These are phyloP conservation scores for Oryzias woworae DNA, from an alignment of 2,113 vertebrate genomes.

Conservation along the genomic window DNA sequence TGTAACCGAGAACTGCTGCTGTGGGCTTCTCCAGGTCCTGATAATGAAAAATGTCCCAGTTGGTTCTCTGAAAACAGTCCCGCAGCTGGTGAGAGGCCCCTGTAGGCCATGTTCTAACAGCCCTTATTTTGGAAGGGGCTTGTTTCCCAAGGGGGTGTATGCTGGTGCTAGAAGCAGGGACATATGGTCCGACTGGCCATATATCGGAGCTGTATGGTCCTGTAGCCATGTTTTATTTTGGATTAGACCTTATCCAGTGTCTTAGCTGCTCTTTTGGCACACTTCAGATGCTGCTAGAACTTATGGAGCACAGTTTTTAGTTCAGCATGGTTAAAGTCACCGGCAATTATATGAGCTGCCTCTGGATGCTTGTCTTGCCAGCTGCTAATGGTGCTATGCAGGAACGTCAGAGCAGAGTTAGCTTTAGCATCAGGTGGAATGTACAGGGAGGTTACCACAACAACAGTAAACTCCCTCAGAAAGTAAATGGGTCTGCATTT, in stretches of 20 bases:
- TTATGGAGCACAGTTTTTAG: too few species aligned
- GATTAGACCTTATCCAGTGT: not conserved
- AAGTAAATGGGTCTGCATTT: not conserved
- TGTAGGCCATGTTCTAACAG: not conserved
- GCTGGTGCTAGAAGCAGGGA: too few species aligned
- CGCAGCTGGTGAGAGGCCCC: not conserved
- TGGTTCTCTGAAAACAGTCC: not conserved
- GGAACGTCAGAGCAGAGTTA: not conserved
- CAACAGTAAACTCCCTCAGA: not conserved
- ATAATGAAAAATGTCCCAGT: not conserved
- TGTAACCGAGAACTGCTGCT: not conserved
- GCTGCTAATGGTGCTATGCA: not conserved
- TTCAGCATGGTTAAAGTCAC: too few species aligned
- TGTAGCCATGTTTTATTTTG: not conserved
- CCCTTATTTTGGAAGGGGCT: not conserved
- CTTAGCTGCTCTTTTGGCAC: not conserved
- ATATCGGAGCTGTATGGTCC: not conserved
- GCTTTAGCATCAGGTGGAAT: too few species aligned
- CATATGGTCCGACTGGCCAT: not conserved
- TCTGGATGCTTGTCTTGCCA: not conserved
- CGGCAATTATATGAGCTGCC: too few species aligned
- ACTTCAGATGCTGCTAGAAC: too few species aligned
- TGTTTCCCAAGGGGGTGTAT: not conserved
- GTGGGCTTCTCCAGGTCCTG: not conserved
- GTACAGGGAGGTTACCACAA: not conserved